These are phyloP conservation scores for Phalacrocorax carbo DNA, from an alignment of 2,113 vertebrate genomes.

Conservation along the genomic window DNA sequence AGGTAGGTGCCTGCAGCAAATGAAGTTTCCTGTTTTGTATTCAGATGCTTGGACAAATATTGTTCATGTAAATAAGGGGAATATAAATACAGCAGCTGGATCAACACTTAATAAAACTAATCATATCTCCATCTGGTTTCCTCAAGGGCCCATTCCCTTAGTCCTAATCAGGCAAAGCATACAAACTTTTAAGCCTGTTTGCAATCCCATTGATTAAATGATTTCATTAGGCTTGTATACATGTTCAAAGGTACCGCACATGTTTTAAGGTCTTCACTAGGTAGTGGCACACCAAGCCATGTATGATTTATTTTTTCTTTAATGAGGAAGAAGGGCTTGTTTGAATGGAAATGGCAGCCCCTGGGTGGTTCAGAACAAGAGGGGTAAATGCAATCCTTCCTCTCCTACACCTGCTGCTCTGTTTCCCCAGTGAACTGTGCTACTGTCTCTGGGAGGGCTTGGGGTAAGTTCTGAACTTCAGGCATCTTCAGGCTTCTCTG, in stretches of 20 bases:
- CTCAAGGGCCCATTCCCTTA: slow-evolving; percentile 46
- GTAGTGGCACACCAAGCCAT: background rate
- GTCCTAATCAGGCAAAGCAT: slow-evolving; percentile 50
- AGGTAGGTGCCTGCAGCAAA: slow-evolving; percentile 22
- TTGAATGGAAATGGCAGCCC: background rate
- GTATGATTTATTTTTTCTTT: background rate
- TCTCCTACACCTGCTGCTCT: background rate
- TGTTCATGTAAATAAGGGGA: slow-evolving; percentile 48
- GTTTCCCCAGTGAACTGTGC: background rate
- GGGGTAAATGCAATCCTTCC: background rate
- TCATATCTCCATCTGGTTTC: slow-evolving; percentile 51
- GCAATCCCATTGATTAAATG: slow-evolving; percentile 41
- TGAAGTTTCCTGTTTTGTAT: slow-evolving; percentile 21
- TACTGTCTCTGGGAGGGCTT: background rate
- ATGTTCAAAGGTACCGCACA: background rate
- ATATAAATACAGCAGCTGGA: slow-evolving; percentile 59
- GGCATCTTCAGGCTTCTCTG: background rate
- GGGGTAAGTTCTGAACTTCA: background rate
- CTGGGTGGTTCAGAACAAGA: background rate
- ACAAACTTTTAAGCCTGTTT: slow-evolving; percentile 54
- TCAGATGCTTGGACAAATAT: slow-evolving; percentile 53
- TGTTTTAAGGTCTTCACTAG: background rate
- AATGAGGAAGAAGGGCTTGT: background rate
- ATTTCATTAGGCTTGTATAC: slow-evolving; percentile 44
- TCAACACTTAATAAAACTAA: slow-evolving; percentile 65